phyloP scores from a whole-genome alignment of 37 sponge, comb jelly and placozoan genomes.

The Mnemiopsis leidyi region DNA sequence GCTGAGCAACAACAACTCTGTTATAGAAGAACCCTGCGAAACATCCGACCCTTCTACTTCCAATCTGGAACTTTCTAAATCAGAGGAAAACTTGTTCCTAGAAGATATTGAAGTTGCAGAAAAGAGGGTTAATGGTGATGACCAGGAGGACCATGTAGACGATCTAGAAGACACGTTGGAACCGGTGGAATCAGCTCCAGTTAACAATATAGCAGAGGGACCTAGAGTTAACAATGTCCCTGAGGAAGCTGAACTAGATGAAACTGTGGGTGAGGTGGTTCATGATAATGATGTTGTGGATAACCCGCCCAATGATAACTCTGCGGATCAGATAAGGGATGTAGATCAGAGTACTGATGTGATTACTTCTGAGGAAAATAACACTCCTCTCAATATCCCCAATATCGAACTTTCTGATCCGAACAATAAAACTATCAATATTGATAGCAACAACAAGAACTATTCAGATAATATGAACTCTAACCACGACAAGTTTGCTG shows the following conservation, averaged over 20 bases:
- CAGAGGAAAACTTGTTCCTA: conserved; percentile 14
- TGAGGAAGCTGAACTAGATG: background rate
- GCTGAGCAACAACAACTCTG: background rate
- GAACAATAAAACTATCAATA: background rate
- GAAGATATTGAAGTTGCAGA: conserved; percentile 8
- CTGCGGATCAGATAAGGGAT: background rate
- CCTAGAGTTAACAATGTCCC: background rate
- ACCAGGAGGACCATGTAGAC: background rate
- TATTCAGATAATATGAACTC: conserved; percentile 33
- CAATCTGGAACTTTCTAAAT: background rate
- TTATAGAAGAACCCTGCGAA: background rate
- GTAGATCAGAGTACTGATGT: background rate
- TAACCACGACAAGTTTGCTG: conserved; percentile 42
- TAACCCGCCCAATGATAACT: background rate
- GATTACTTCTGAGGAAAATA: background rate
- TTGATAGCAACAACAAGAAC: background rate
- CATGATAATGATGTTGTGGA: background rate
- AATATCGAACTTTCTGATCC: background rate
- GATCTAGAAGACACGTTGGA: conserved; percentile 27
- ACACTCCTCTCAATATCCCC: background rate
- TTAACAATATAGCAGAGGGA: background rate
- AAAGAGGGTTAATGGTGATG: background rate
- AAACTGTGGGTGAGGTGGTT: background rate
- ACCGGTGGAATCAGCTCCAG: background rate
- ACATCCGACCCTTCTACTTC: background rate